Evolutionary conservation across 1,140 invertebrate genomes (phyloP).

Genomic region (Danaus plexippus): DNA sequence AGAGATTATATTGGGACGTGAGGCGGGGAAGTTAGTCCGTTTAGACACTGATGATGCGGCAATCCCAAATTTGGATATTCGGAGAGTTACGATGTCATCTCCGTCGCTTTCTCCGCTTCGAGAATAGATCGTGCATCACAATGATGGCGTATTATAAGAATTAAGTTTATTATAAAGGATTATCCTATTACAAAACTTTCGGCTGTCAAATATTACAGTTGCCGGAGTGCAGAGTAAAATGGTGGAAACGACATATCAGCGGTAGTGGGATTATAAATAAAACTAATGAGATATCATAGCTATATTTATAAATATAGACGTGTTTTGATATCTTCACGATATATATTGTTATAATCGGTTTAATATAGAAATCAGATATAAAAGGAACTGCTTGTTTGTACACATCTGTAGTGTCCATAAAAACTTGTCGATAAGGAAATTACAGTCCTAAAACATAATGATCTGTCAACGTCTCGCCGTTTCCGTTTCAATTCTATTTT

Average conservation of each 20-base stretch:
- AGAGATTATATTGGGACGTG: constrained; percentile 22
- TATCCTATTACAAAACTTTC: constrained; percentile 3
- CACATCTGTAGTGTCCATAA: constrained; percentile 16
- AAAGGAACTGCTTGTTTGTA: no score
- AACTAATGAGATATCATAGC: constrained; percentile 3
- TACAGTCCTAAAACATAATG: constrained; percentile 60
- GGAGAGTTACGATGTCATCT: constrained; percentile 64
- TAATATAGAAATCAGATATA: no score
- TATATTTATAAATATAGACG: no score
- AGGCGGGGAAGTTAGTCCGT: constrained; percentile 18
- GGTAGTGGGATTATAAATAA: constrained; percentile 8
- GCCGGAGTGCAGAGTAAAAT: no score
- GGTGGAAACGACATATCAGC: no score
- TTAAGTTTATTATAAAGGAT: constrained; percentile 22
- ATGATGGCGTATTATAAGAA: constrained; percentile 20
- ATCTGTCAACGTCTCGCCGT: constrained; percentile 61
- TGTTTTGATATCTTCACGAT: no score
- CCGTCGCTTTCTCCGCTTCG: constrained; percentile 42
- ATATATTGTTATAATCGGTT: no score
- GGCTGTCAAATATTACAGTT: no score
- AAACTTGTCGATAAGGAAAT: constrained; percentile 65
- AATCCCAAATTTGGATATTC: constrained; percentile 57
- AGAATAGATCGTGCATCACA: constrained; percentile 23
- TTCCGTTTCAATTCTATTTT: constrained; percentile 41
- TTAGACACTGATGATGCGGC: constrained; percentile 25